Evolutionary conservation across 2,888 invertebrate genomes (phyloP).

Genomic region (Invenusta paracnida): DNA sequence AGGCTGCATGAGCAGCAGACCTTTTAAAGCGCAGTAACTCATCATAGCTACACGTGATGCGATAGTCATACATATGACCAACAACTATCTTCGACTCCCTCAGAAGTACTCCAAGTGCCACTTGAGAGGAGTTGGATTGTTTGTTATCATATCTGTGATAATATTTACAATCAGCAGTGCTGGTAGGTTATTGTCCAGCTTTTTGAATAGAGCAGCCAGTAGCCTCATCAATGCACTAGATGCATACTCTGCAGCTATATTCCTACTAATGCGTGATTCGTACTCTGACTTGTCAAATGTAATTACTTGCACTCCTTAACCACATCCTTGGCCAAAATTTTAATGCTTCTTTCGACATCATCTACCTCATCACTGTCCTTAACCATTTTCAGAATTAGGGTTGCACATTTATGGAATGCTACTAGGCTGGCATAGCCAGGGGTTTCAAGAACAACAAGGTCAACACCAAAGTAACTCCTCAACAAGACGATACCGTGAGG

Average conservation of each 20-base stretch:
- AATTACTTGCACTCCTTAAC: neutral
- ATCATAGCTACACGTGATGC: conserved; percentile 47
- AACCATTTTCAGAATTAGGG: conserved; percentile 32
- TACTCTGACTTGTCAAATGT: neutral
- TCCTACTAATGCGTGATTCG: neutral
- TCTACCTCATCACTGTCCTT: conserved; percentile 37
- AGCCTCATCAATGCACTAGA: neutral
- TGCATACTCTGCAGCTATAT: neutral
- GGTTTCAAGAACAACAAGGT: neutral
- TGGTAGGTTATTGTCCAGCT: neutral
- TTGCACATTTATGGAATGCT: conserved; percentile 19
- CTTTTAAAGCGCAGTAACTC: conserved; percentile 46
- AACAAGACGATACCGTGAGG: neutral
- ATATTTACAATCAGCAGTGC: conserved; percentile 32
- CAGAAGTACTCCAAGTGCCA: conserved; percentile 19
- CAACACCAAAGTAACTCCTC: neutral
- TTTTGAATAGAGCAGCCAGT: neutral
- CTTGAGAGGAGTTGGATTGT: conserved; percentile 23
- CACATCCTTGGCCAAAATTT: neutral
- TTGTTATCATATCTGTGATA: conserved; percentile 33
- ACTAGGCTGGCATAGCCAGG: neutral
- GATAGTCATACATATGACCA: conserved; percentile 30
- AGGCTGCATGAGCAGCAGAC: conserved; percentile 46
- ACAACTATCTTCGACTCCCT: conserved; percentile 11
- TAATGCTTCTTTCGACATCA: neutral